Evolutionary conservation across 1,140 invertebrate genomes (phyloP).

Genomic region (Aleiodes sp.): DNA sequence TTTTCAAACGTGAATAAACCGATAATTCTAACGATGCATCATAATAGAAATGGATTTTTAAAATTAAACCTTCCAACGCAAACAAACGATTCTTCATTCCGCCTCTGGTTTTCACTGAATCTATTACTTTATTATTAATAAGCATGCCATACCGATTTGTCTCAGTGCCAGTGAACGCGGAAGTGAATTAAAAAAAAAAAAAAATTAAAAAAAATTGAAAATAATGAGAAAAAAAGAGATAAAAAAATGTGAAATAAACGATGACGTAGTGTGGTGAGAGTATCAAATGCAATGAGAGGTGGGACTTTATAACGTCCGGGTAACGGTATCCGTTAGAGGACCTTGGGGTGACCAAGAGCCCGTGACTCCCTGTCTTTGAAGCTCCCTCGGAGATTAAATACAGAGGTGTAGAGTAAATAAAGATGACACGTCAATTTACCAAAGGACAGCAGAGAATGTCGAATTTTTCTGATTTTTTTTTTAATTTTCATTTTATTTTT

Average conservation of each 20-base stretch:
- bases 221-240: not conserved
- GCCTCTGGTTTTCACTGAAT: not conserved
- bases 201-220: not conserved
- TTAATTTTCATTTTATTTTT: too few relatives aligned
- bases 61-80: too few relatives aligned
- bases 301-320: constrained; percentile 14
- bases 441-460: too few relatives aligned
- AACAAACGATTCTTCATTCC: not conserved
- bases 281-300: constrained; percentile 4
- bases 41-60: too few relatives aligned
- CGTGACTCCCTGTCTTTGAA: constrained; percentile 9
- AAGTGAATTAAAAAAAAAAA: not conserved
- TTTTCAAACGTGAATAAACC: too few relatives aligned
- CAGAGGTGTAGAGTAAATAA: too few relatives aligned
- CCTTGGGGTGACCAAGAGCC: constrained; percentile 26
- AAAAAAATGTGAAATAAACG: constrained; percentile 8
- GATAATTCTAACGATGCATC: too few relatives aligned
- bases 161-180: not conserved
- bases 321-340: constrained; percentile 24
- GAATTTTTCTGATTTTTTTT: too few relatives aligned
- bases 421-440: too few relatives aligned
- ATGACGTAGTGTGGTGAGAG: constrained; percentile 20
- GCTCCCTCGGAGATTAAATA: not conserved
- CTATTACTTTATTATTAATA: not conserved
- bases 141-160: not conserved